Base-by-base conservation (phyloP, 2,888 invertebrate genomes). In the Heliconius aoede region DNA sequence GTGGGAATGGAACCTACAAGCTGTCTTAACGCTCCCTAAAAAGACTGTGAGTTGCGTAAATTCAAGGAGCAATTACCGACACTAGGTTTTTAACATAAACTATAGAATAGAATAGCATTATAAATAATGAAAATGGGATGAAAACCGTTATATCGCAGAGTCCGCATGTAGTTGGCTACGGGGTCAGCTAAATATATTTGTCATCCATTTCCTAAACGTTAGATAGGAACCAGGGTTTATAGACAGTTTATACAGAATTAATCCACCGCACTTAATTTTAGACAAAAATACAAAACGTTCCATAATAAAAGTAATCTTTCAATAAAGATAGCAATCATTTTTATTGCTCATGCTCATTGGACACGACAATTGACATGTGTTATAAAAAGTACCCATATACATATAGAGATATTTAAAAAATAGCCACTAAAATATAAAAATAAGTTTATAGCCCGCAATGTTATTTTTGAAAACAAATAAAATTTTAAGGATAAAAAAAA, bases 1-100 rank as follows among this genome's bases (percentile, higher is more conserved):
- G 15, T 15, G 15, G 46, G 18, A 21, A 46, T 7, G 18, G 18
- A 46, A 7, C 2, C 18, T 18, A 46, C 46, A 46, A 21, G 7
- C 46, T 18, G 46, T 21, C 62, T 61, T 69, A 73, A 64, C 32
- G 64, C 69, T 65, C 61, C 71, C 72, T 76, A 60, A 75, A 72
- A 78, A 65, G 74, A 55, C 46, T 64, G 71, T 72, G 78, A 74
- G 81, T 88, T 87, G 85, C 86, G 88, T 87, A 86, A 89, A 87
- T 81, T 83, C 77, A 73, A 76, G 80, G 86, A 85, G 83, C 89
- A 90, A 89, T 86, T 90, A 89, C 90, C 91, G 74, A 24, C 65
- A 58, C 32, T 28, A 85, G 82, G 84, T 87, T 87, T 84, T 84
- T 84, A n/a, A n/a, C n/a, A n/a, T 7, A 69, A 51, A 24, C 30